Percentiles rank a stretch among this genome's conserved stretches.
Conservation (phyloP, 2,888 invertebrate genomes). For the Trissoscelio sp. region DNA sequence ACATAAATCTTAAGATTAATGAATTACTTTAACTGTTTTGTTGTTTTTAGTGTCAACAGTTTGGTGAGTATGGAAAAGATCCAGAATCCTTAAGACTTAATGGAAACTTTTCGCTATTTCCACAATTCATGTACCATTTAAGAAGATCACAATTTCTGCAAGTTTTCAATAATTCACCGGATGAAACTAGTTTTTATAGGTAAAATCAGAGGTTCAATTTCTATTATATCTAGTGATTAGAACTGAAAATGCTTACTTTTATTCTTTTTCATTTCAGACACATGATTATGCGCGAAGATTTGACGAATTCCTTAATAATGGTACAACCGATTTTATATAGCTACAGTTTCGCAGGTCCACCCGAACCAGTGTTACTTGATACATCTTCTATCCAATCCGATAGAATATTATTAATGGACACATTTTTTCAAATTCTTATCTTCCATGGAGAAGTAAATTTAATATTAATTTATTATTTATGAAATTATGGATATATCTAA, state of each 20-base stretch:
- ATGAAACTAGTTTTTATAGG: conserved; percentile 99
- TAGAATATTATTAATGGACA: conserved; percentile 99
- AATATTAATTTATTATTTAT: not conserved
- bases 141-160: conserved; percentile 99
- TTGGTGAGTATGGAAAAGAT: conserved; percentile 99
- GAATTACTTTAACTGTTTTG: no score
- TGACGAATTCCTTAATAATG: conserved; percentile 99
- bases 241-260: no score
- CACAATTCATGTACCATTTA: conserved; percentile 99
- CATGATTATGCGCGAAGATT: conserved; percentile 98
- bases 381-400: conserved; percentile 99
- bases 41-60: conserved; percentile 95
- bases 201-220: conserved; percentile 77
- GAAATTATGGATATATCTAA: no score
- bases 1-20: not conserved
- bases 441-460: conserved; percentile 96
- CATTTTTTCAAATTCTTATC: conserved; percentile 99
- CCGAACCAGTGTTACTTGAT: conserved; percentile 98
- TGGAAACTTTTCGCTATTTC: conserved; percentile 99
- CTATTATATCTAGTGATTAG: no score
- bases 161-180: conserved; percentile 99
- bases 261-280: conserved; percentile 86
- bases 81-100: conserved; percentile 97
- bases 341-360: conserved; percentile 98
- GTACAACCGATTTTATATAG: conserved; percentile 99